Evolutionary conservation across 2,888 invertebrate species (phyloP), one percentile per base, ranked within the genome.

Genomic region (Mycalesis mineus): DNA sequence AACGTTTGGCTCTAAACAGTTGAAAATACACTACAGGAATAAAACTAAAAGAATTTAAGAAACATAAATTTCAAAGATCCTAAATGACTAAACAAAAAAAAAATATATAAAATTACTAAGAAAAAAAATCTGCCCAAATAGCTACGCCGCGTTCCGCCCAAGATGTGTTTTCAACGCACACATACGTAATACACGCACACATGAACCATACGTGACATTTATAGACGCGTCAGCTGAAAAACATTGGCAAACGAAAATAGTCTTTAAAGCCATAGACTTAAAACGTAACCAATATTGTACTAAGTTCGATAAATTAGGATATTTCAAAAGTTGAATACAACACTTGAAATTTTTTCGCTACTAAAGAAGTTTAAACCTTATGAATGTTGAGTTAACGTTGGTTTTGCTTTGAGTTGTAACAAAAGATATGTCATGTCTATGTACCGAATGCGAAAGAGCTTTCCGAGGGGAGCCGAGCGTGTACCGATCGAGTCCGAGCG

Each of bases 401-500:
- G 65, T 60, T 71, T 62, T 78, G 49, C 50, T 44, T 44, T 68
- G 66, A 39, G 37, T 44, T 45, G 39, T 39, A 49, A 70, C 71
- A 77, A 80, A 71, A 77, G 82, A 82, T 83, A 82, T 80, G 83
- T 83, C 82, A 84, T 79, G 84, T 77, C 76, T 78, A 69, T 72
- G 80, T 78, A 82, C 80, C 80, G 83, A 82, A 82, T 84, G 82
- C 73, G 83, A 84, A 82, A 84, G 82, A 84, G 85, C 83, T 84
- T 82, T 75, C 84, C 88, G 88, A 86, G 74, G 62, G 62, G 60
- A 65, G 72, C 84, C 88, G 88, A 88, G 77, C 81, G 77, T 73
- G 79, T 88, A 88, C 88, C 88, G 88, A 88, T 88, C 88, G 78
- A 82, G 85, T 77, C 88, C 88, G 88, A 88, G 74, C 69, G 84